These are phyloP conservation scores for Erebia ligea DNA, from an alignment of 2,888 invertebrate genomes.

Conservation along the genomic window DNA sequence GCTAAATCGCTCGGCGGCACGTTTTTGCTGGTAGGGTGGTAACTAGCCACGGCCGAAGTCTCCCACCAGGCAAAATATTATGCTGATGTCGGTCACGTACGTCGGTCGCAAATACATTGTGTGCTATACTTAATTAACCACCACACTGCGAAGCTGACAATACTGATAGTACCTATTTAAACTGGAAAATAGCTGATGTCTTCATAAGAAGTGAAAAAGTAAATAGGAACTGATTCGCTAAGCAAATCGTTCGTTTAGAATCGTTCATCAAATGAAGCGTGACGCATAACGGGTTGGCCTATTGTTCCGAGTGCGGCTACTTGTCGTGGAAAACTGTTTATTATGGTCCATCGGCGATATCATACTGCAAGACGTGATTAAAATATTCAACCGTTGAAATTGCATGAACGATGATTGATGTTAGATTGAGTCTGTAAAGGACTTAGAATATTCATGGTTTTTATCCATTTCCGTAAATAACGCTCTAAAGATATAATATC, in stretches of 20 bases:
- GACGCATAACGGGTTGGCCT: slow-evolving; percentile 22
- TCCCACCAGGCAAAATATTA: too few species aligned
- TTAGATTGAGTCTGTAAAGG: background rate
- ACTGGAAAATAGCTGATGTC: background rate
- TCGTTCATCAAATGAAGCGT: slow-evolving; percentile 29
- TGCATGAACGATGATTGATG: background rate
- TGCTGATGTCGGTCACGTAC: too few species aligned
- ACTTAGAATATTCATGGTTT: background rate
- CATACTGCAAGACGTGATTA: slow-evolving; percentile 3
- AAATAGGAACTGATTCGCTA: slow-evolving; percentile 7
- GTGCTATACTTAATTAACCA: too few species aligned
- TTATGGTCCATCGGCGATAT: slow-evolving; percentile 17
- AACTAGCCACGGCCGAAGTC: too few species aligned
- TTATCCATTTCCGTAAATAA: background rate
- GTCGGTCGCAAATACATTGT: too few species aligned
- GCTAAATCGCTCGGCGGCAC: too few species aligned
- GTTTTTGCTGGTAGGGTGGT: too few species aligned
- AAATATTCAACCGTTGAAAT: background rate
- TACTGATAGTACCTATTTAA: background rate
- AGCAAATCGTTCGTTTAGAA: slow-evolving; percentile 47
- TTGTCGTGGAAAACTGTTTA: slow-evolving; percentile 16
- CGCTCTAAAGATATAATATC: too few species aligned
- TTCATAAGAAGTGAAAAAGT: slow-evolving; percentile 5
- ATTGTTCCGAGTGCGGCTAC: slow-evolving; percentile 16
- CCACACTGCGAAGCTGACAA: background rate